Base-by-base conservation (phyloP, 1,140 invertebrate species). In the Drosophila nebulosa region DNA sequence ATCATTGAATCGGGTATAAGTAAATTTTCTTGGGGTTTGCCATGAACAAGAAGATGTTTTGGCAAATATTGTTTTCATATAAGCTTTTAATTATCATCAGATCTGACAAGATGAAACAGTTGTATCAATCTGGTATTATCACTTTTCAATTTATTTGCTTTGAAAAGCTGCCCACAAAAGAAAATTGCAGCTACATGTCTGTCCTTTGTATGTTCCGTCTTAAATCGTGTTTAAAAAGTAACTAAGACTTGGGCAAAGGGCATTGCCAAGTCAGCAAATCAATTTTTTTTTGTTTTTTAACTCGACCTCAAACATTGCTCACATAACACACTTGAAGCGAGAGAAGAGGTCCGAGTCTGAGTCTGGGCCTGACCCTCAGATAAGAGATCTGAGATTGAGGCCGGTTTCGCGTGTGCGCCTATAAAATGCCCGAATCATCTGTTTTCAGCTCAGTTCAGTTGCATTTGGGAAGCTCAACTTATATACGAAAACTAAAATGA, bases 401-500 rank as follows among this genome's bases (percentile, higher is more conserved):
- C 81, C 78, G 78, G 81, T 78, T 86, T 78, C 26, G 16, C 3
- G 39, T 46, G 30, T 35, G 83, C 22, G 83, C 26, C 78, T 86
- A 86, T 86, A 86, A 53, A 85, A 78, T 6, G 24, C 35, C 16
- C 14, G 0, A 51, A 61, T 10, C 51, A n/a, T 32, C 24, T 30
- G 6, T 18, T 35, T 30, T 16, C 5, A 3, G 4, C 3, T 32
- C 30, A 32, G 7, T n/a, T 77, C 81, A 85, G 77, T 85, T 74
- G 53, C 39, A 64, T 32, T 58, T 56, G 57, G 27, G 36, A 65
- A 42, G 35, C 46, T 46, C 26, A 46, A 36, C 35, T n/a, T 22
- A 32, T 16, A 39, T 12, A 63, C 30, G 42, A 46, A 60, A 46
- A 39, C 36, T 18, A 84, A 70, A 2, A 86, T 86, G 81, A 88